Evolutionary conservation across 2,797 vertebrate species (phyloP), one percentile per base, ranked within the genome.

Genomic region (Scarus forsteni): DNA sequence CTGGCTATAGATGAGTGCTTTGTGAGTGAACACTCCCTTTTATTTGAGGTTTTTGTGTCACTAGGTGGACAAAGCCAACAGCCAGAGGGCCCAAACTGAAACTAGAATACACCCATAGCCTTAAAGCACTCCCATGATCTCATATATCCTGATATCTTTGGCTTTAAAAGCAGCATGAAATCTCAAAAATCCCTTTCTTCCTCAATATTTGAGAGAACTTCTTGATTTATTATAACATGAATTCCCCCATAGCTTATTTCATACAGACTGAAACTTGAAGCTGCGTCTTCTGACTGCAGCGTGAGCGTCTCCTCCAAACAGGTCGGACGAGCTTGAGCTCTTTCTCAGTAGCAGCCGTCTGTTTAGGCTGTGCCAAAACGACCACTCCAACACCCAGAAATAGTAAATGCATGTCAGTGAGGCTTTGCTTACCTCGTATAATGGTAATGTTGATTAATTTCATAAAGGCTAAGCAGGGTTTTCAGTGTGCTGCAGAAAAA

Each of bases 311-410:
- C 35, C 0, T 64, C 49, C n/a, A 65, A 86, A 91, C 91, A 62
- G 73, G 92, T 92, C 77, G 0, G 57, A 90, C 92, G 0, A 36
- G 91, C 73, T 34, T 35, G 85, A 45, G 48, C 66, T 16, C 69
- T 68, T 70, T 54, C 49, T 50, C 11, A 27, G 5, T 52, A n/a
- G 54, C 60, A 55, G 53, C 34, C 18, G 58, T 34, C 53, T 16
- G 6, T 18, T 35, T 3, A 44, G 39, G n/a, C 19, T 8, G 11
- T 11, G 34, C 36, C 16, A 10, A 36, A 44, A 43, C 11, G 27
- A 27, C 50, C 5, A 10, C 27, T 59, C 34, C 38, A 49, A 43
- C 34, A 14, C 19, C 35, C 6, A 10, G 53, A 16, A 6, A 39
- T 42, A 34, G 61, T n/a, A 9, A 18, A 46, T 38, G 8, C n/a